Evolutionary conservation across 2,888 invertebrate genomes (phyloP), one percentile per base, ranked within the genome.

Genomic region (Cryptocephalus primarius): DNA sequence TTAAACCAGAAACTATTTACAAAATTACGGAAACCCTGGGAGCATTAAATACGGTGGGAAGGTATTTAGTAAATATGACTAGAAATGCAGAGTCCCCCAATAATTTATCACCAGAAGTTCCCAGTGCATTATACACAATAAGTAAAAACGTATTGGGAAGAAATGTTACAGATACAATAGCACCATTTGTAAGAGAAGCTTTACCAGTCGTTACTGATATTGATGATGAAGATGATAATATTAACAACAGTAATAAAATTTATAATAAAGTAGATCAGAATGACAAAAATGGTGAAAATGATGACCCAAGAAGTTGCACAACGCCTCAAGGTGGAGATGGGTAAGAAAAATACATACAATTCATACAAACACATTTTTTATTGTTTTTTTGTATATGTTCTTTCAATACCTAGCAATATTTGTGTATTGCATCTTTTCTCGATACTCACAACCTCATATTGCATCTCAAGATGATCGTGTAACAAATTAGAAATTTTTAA

Each of bases 41-140:
- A 33, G 90, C 90, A 4, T 75, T 91, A 11, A 90, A 90, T 56
- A 88, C 89, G 1, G 85, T 91, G 0, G 90, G 90, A 0, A 81
- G 84, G 63, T 88, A 87, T 63, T 75, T 91, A 54, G 87, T 91
- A 1, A 88, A 88, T 60, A 86, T 88, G 76, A 88, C 83, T 0
- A 69, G 81, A 8, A 72, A 55, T 32, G 53, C 69, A 46, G 65
- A 63, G 44, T 33, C 47, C 1, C 57, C 75, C 44, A 53, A 57
- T 32, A 59, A 60, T 46, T 51, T 64, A 43, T 69, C 75, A 3
- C 74, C 77, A 52, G 78, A 78, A 55, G 68, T 88, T 32, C 85
- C 87, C 10, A 78, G 80, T 55, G 88, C 88, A 4, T 71, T 88
- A 41, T 85, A 87, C 63, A 86, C 86, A 0, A 78, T 88, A 48